phyloP scores from a whole-genome alignment of 2,797 vertebrate species.

The Hybognathus amarus region DNA sequence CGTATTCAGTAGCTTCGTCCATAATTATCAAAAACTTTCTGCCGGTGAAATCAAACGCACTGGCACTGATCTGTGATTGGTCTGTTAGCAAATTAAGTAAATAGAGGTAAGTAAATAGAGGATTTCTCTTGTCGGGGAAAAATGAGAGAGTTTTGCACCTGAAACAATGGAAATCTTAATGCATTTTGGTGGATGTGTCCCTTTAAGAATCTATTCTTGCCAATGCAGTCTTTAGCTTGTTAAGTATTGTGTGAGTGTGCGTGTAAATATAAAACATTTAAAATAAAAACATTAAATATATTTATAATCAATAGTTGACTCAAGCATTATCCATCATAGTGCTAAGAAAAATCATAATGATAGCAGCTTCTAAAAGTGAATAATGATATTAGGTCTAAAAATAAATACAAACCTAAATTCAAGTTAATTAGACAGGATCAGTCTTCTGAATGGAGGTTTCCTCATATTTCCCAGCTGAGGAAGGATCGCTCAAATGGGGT shows the following conservation, averaged over 20 bases:
- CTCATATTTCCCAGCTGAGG: slow-evolving; percentile 19
- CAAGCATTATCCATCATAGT: not conserved
- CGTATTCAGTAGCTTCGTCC: no score
- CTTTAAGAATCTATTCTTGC: not conserved
- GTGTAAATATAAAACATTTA: not conserved
- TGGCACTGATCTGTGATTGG: no score
- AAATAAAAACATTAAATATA: not conserved
- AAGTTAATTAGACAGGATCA: not conserved
- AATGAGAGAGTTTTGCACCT: no score
- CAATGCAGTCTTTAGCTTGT: not conserved
- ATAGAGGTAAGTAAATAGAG: no score
- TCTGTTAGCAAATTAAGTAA: no score
- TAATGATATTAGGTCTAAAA: not conserved
- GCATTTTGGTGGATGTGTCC: no score
- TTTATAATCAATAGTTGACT: not conserved
- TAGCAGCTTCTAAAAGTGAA: not conserved
- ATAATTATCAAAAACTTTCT: no score
- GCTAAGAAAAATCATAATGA: not conserved
- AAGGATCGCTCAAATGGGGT: slow-evolving; percentile 8
- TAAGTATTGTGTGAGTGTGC: not conserved
- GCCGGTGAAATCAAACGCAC: no score
- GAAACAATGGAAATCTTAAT: no score
- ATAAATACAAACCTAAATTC: not conserved
- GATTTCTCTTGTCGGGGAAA: not conserved
- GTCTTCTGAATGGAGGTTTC: slow-evolving; percentile 25